Conservation (phyloP, 2,888 invertebrate genomes). For the Psococerastis gibbosa region DNA sequence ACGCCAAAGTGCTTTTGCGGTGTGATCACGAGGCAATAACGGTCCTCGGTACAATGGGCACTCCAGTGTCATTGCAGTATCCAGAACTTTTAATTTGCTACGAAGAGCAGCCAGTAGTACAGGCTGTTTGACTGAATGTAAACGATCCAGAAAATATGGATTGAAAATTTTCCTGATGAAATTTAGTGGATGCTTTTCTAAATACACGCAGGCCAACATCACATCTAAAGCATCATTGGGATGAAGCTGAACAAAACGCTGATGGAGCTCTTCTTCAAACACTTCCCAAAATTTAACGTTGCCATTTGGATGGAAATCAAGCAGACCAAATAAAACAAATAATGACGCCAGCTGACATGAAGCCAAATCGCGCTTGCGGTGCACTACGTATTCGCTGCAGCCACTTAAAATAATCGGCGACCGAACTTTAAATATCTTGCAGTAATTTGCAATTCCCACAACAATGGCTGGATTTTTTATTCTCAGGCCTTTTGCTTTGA, state of each 20-base stretch:
- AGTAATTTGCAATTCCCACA: conserved; percentile 39
- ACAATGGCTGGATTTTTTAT: conserved; percentile 32
- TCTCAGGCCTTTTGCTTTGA: conserved; percentile 31
- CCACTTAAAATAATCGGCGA: conserved; percentile 36
- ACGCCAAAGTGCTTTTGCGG: conserved; percentile 30
- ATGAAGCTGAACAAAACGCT: conserved; percentile 36
- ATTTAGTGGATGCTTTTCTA: conserved; percentile 38
- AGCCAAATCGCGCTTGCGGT: conserved; percentile 29
- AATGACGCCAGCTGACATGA: conserved; percentile 35
- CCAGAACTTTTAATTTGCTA: conserved; percentile 37
- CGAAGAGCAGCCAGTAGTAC: conserved; percentile 25
- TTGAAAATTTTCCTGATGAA: conserved; percentile 39
- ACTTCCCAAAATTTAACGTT: conserved; percentile 34
- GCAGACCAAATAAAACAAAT: conserved; percentile 38
- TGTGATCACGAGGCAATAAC: conserved; percentile 33
- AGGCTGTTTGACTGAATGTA: conserved; percentile 27
- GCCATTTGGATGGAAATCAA: conserved; percentile 35
- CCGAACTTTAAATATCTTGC: conserved; percentile 35
- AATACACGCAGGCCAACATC: conserved; percentile 41
- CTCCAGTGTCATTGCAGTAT: conserved; percentile 43
- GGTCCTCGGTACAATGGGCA: conserved; percentile 37
- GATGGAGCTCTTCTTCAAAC: conserved; percentile 32
- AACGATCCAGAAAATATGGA: conserved; percentile 36
- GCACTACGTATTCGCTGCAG: conserved; percentile 36
- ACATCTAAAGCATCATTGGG: conserved; percentile 38